These are phyloP conservation scores for Spatulosminthurus flaviceps DNA, from an alignment of 2,888 invertebrate species.

Conservation along the genomic window DNA sequence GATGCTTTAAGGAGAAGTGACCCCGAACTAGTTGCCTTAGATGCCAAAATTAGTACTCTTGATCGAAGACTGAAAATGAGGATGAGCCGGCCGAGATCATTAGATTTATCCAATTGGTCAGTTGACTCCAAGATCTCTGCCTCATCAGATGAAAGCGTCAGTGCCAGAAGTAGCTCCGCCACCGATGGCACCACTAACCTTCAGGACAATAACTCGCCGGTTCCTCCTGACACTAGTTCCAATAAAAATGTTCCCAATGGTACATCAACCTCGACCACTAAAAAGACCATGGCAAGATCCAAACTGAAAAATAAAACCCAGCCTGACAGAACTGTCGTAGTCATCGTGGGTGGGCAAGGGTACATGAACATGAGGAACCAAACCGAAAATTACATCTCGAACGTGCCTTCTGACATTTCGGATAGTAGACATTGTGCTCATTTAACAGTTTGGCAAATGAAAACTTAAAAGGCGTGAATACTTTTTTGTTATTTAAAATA, in stretches of 20 bases:
- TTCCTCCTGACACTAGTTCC: constrained; percentile 32
- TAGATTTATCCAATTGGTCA: constrained; percentile 88
- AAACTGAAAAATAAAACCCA: constrained; percentile 44
- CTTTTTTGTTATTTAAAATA: not conserved
- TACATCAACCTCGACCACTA: constrained; percentile 40
- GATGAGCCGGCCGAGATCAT: constrained; percentile 80
- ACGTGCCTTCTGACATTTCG: constrained; percentile 74
- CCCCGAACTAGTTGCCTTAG: constrained; percentile 84
- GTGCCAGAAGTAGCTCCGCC: constrained; percentile 67
- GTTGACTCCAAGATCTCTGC: constrained; percentile 86
- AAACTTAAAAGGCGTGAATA: constrained; percentile 65
- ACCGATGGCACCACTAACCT: constrained; percentile 34
- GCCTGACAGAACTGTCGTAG: constrained; percentile 76
- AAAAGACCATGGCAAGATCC: constrained; percentile 28
- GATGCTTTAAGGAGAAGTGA: constrained; percentile 82
- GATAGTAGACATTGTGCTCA: constrained; percentile 77
- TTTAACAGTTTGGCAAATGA: constrained; percentile 90
- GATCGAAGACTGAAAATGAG: constrained; percentile 84
- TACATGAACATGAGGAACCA: constrained; percentile 83
- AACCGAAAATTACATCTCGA: constrained; percentile 69
- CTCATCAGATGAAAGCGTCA: constrained; percentile 77
- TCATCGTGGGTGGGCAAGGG: constrained; percentile 87
- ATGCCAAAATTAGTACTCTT: constrained; percentile 82
- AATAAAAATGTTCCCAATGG: not conserved
- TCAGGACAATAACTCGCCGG: constrained; percentile 35